Evolutionary conservation across 2,113 vertebrate genomes (phyloP), one percentile per base, ranked within the genome.

Genomic region (Ptilonorhynchus violaceus): DNA sequence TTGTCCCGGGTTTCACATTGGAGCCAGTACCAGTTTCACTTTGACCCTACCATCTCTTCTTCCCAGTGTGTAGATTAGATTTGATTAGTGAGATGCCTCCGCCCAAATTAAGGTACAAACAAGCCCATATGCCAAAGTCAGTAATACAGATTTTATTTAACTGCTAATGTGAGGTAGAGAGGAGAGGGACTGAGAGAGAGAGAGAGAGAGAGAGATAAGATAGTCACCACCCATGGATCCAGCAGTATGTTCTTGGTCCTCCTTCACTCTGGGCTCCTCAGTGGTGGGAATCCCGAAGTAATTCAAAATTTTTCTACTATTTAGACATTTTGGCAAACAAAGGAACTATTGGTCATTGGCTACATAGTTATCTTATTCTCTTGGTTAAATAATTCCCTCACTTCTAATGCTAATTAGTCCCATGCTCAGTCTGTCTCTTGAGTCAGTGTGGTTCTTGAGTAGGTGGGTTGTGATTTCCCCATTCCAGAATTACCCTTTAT

Each of bases 1-100:
- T 44, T 60, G 76, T 49, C 28, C 31, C n/a, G 16, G 37, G n/a
- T 13, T 70, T 39, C 15, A 15, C 2, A 0, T 1, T 20, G 41
- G 12, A 60, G 52, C 8, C 0, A 2, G 19, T 42, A 23, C 35
- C 16, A 41, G 10, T 21, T 78, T 31, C 5, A 13, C 30, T 46
- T 68, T 41, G 15, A 33, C n/a, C 49, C 30, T 33, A 2, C 42
- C 31, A 35, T 52, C 52, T 70, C 20, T 49, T 59, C 35, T 76
- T 81, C 58, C 21, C 24, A 33, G 46, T 3, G 5, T 28, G 7
- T 28, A 64, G 8, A 15, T 55, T 37, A 17, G 66, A 35, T 20
- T 35, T 35, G 44, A 21, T 35, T 35, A 35, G n/a, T 28, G n/a
- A 50, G 67, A 16, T 28, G 9, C n/a, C n/a, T 69, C n/a, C 28